These are phyloP conservation scores for Camponotus pennsylvanicus DNA, from an alignment of 1,140 invertebrate species.

Conservation along the genomic window DNA sequence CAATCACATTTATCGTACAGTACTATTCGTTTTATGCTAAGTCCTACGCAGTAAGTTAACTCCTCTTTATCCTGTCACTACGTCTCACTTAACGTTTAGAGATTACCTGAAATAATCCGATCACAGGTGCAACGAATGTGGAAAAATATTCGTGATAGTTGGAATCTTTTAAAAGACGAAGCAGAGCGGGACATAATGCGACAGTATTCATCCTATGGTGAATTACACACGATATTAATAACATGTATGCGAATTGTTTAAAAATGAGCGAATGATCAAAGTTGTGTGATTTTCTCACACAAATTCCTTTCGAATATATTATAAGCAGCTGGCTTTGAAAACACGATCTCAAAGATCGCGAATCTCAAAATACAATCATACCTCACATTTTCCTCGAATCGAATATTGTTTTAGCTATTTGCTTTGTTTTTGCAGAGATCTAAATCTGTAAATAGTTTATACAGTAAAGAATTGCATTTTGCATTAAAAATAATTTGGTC, in stretches of 20 bases:
- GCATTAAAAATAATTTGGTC: too few species aligned
- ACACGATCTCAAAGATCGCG: too few species aligned
- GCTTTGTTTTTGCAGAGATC: too few species aligned
- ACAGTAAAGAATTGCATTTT: too few species aligned
- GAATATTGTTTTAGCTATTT: too few species aligned
- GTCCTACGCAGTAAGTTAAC: background rate
- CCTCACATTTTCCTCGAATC: too few species aligned
- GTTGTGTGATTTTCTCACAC: too few species aligned
- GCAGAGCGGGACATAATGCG: constrained; percentile 23
- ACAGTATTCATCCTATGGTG: background rate
- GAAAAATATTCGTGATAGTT: background rate
- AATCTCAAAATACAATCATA: too few species aligned
- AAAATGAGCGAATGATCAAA: too few species aligned
- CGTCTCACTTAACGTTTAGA: background rate
- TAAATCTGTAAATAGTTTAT: too few species aligned
- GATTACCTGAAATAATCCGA: constrained; percentile 5
- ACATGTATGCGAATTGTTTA: background rate
- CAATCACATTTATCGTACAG: background rate
- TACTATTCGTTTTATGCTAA: constrained; percentile 23
- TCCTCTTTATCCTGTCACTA: background rate
- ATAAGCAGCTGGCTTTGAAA: too few species aligned
- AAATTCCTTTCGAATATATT: too few species aligned
- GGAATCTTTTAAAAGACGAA: constrained; percentile 9
- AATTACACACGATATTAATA: background rate
- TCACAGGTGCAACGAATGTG: constrained; percentile 11